phyloP scores from a whole-genome alignment of 2,113 vertebrate genomes.

The Phylloscopus trochiloides region DNA sequence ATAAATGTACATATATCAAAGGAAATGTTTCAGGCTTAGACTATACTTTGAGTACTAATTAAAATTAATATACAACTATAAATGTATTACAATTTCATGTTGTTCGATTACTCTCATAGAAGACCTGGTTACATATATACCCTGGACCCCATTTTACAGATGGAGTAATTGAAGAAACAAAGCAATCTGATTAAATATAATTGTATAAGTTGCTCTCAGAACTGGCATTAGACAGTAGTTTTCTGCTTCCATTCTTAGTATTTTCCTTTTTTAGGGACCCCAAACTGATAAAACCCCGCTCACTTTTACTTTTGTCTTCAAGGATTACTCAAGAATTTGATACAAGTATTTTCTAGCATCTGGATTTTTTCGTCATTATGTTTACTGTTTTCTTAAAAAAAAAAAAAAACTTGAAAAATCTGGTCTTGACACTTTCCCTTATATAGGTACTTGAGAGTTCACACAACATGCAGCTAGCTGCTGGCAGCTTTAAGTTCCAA shows the following conservation, averaged over 20 bases:
- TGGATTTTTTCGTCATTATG: not conserved
- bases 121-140: not conserved
- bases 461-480: not conserved
- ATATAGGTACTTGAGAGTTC: not conserved
- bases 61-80: not conserved
- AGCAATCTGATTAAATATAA: not conserved
- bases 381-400: not conserved
- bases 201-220: not conserved
- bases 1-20: not conserved
- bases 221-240: not conserved
- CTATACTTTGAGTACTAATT: not conserved
- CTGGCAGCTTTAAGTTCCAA: not conserved
- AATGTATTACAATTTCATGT: not conserved
- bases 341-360: not conserved
- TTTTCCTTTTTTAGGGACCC: not conserved
- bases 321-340: not conserved
- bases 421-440: not conserved
- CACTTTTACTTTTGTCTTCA: slow-evolving; percentile 22
- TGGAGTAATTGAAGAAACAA: not conserved
- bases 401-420: not conserved
- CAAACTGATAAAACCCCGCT: not conserved
- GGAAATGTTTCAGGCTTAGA: not conserved
- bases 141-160: not conserved
- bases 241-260: not conserved
- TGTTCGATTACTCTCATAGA: not conserved